These are phyloP conservation scores for Lithobates pipiens DNA, from an alignment of 2,797 vertebrate genomes.

Conservation along the genomic window DNA sequence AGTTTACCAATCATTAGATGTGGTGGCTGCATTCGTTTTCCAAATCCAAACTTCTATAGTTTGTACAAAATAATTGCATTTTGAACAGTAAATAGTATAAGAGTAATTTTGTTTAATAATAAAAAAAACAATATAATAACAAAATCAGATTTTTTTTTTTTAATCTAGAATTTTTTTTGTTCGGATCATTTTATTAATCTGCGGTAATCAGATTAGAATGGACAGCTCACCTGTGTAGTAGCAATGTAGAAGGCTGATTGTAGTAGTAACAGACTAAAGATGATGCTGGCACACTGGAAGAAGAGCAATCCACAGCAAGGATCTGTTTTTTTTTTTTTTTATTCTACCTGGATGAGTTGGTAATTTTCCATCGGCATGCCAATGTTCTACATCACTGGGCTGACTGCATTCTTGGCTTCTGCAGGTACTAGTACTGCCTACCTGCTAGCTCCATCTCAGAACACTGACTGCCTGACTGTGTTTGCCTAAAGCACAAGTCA, in stretches of 20 bases:
- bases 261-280: neutral
- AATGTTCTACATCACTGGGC: slow-evolving; percentile 37
- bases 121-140: too few relatives aligned
- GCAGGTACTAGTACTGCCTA: slow-evolving; percentile 21
- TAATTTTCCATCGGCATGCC: slow-evolving; percentile 33
- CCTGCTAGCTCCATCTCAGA: slow-evolving; percentile 11
- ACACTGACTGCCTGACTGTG: neutral
- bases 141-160: too few relatives aligned
- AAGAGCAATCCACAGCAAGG: neutral
- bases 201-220: too few relatives aligned
- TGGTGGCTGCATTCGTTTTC: too few relatives aligned
- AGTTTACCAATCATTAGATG: too few relatives aligned
- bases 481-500: slow-evolving; percentile 2
- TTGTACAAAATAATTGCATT: too few relatives aligned
- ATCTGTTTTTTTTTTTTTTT: neutral
- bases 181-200: too few relatives aligned
- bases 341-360: neutral
- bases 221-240: slow-evolving; percentile 21
- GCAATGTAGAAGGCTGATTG: neutral
- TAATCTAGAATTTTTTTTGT: too few relatives aligned
- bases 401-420: slow-evolving; percentile 1
- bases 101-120: too few relatives aligned
- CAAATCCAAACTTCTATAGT: too few relatives aligned
- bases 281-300: neutral
- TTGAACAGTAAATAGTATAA: too few relatives aligned